These are phyloP conservation scores for Argopecten irradians DNA, from an alignment of 1,140 invertebrate genomes.

Conservation along the genomic window DNA sequence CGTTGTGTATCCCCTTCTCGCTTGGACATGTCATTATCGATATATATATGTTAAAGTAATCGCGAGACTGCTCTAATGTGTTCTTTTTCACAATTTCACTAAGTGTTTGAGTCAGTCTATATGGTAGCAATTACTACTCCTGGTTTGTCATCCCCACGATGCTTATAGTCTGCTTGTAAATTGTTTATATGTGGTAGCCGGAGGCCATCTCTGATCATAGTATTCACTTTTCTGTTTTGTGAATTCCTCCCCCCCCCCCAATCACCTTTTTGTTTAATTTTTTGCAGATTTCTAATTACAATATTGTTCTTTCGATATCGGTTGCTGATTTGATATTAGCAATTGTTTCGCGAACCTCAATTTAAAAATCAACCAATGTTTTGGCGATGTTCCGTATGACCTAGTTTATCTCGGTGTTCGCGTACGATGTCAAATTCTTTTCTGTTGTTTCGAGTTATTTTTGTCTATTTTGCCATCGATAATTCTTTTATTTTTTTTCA, in stretches of 20 bases:
- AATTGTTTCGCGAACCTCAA: not conserved
- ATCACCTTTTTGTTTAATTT: not conserved
- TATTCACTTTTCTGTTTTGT: not conserved
- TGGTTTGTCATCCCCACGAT: slow-evolving; percentile 1
- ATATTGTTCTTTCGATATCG: not conserved
- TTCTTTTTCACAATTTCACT: not conserved
- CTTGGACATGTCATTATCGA: slow-evolving; percentile 12
- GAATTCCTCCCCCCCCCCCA: not conserved
- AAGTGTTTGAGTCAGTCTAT: slow-evolving; percentile 14
- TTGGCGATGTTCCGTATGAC: not conserved
- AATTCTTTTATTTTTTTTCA: too few relatives aligned
- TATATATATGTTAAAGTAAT: slow-evolving; percentile 31
- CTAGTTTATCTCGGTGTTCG: not conserved
- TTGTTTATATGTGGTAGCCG: not conserved
- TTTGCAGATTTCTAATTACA: not conserved
- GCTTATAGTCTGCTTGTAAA: not conserved
- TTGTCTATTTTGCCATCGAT: too few relatives aligned
- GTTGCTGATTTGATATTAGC: not conserved
- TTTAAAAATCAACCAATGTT: not conserved
- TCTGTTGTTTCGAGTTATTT: not conserved
- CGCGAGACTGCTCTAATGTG: not conserved
- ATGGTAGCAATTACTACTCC: slow-evolving; percentile 16
- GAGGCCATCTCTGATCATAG: slow-evolving; percentile 28
- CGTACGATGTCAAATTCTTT: not conserved
- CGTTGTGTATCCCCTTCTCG: not conserved